Conservation (phyloP, 1,140 invertebrate genomes). For the Artemia franciscana region DNA sequence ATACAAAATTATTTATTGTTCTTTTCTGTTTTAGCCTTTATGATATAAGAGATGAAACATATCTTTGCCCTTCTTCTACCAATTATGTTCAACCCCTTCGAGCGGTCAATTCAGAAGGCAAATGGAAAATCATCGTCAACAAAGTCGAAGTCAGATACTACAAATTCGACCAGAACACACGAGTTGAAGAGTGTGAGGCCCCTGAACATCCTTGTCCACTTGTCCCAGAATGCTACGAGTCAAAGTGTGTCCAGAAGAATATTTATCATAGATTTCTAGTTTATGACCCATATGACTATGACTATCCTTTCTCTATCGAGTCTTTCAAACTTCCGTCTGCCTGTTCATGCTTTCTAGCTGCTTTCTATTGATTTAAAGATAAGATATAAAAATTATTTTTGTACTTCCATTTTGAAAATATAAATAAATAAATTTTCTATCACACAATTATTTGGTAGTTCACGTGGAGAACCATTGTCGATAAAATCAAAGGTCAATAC, state of each 20-base stretch:
- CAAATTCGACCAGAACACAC: conserved; percentile 14
- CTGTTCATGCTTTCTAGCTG: conserved; percentile 14
- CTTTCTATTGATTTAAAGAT: too few species aligned
- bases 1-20: too few species aligned
- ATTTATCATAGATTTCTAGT: conserved; percentile 15
- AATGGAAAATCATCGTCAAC: conserved; percentile 18
- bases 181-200: conserved; percentile 14
- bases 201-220: neutral
- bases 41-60: conserved; percentile 13
- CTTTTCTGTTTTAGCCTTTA: conserved; percentile 8
- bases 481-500: too few species aligned
- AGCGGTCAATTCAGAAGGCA: conserved; percentile 14
- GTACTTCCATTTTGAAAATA: too few species aligned
- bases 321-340: conserved; percentile 15
- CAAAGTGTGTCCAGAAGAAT: conserved; percentile 1
- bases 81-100: conserved; percentile 15
- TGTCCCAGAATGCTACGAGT: neutral
- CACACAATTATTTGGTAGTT: too few species aligned
- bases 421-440: too few species aligned
- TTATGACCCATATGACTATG: conserved; percentile 15
- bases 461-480: too few species aligned
- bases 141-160: conserved; percentile 14
- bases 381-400: too few species aligned
- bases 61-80: conserved; percentile 12
- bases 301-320: conserved; percentile 16